These are phyloP conservation scores for Gobius niger DNA, from an alignment of 2,113 vertebrate species.

Conservation along the genomic window DNA sequence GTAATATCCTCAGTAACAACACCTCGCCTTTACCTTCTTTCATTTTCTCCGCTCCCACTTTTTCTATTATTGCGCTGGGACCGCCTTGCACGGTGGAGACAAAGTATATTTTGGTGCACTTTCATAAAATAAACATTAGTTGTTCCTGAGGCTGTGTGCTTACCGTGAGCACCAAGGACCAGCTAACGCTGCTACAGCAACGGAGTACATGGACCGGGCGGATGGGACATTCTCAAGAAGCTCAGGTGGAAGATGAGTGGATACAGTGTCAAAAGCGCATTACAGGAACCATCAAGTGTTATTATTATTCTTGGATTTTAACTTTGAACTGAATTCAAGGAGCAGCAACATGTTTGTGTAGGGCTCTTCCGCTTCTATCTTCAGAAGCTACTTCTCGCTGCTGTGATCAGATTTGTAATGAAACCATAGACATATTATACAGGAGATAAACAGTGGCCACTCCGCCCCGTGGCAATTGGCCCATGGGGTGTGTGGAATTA, in stretches of 20 bases:
- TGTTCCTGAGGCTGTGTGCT: background rate
- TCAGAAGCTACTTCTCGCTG: too few species aligned
- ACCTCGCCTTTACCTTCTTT: background rate
- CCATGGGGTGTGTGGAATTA: too few species aligned
- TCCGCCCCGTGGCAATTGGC: too few species aligned
- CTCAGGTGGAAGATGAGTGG: background rate
- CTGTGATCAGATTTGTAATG: too few species aligned
- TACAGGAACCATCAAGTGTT: background rate
- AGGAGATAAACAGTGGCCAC: too few species aligned
- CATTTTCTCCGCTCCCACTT: background rate
- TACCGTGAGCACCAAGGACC: background rate
- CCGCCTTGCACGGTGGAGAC: background rate
- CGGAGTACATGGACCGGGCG: background rate
- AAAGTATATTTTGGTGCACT: constrained; percentile 6
- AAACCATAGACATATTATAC: too few species aligned
- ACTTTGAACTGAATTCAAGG: too few species aligned
- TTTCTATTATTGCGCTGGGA: background rate
- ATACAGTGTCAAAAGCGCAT: background rate
- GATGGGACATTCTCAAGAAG: background rate
- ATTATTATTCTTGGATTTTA: too few species aligned
- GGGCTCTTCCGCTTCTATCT: too few species aligned
- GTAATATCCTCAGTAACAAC: background rate
- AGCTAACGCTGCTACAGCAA: background rate
- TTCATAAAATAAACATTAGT: constrained; percentile 11
- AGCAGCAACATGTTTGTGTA: too few species aligned